phyloP scores from a whole-genome alignment of 2,797 vertebrate genomes.

The Eupleurogrammus muticus region DNA sequence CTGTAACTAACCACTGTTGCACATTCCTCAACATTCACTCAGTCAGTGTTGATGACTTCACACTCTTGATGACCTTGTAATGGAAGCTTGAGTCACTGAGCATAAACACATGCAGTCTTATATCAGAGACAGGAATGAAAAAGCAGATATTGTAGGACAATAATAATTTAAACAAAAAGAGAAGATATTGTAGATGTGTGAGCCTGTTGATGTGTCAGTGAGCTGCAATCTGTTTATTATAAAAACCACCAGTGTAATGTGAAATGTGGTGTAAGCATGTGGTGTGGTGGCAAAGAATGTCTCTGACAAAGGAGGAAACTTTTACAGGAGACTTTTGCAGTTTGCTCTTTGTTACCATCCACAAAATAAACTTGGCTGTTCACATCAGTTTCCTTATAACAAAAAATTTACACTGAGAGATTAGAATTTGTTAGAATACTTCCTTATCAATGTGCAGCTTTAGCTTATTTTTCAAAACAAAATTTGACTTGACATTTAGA shows the following conservation, averaged over 20 bases:
- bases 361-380: neutral
- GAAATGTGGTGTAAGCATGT: neutral
- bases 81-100: neutral
- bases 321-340: too few species aligned
- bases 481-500: neutral
- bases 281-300: too few species aligned
- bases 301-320: too few species aligned
- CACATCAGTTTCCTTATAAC: neutral
- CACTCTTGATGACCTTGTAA: slow-evolving; percentile 19
- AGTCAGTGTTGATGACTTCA: slow-evolving; percentile 1
- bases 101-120: neutral
- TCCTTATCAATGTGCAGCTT: neutral
- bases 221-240: slow-evolving; percentile 22
- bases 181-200: neutral
- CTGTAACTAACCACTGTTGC: neutral
- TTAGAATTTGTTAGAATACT: neutral
- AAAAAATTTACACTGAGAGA: neutral
- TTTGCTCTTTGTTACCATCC: neutral
- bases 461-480: neutral
- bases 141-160: neutral
- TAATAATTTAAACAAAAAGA: slow-evolving; percentile 6
- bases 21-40: slow-evolving; percentile 18
- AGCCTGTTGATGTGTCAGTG: slow-evolving; percentile 41
- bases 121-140: neutral
- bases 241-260: slow-evolving; percentile 20